Evolutionary conservation across 1,140 invertebrate genomes (phyloP), one percentile per base, ranked within the genome.

Genomic region (Leptinotarsa texana): DNA sequence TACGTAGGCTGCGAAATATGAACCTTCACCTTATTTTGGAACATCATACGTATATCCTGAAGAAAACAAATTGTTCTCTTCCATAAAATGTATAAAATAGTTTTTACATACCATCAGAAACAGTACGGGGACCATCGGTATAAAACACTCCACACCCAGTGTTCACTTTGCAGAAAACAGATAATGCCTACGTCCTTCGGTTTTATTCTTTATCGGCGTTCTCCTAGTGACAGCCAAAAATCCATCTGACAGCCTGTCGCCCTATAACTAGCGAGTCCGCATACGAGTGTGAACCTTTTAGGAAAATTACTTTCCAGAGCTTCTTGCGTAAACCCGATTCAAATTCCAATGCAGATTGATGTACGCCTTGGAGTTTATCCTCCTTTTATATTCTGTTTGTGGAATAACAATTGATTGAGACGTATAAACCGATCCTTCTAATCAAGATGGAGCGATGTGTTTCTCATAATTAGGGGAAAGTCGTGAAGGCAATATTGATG

Each of bases 121-220:
- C 33, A 33, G 6, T 33, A 33, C 33, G 1, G 8, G 8, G 1
- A 13, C 51, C 51, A 2, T n/a, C 11, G 51, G n/a, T 17, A 18
- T 57, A 75, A 73, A 75, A 73, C 63, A 69, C 69, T 75, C 70
- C 63, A 74, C 76, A 75, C 73, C 72, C 68, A 75, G 74, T 77
- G 76, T 78, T 78, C 77, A 76, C 74, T 78, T 73, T 78, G 77
- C 77, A 78, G 77, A 78, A 78, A 78, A 75, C 77, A 78, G 77
- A 78, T 78, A 78, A 78, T 78, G 67, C 77, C 67, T 66, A 72
- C 69, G 77, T 78, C 74, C 69, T 70, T 66, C 70, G 74, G 77
- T 74, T 78, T 78, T 78, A 78, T 78, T 69, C 74, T 78, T 78
- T 78, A 78, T 78, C 74, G 77, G 70, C 77, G 73, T 75, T 76